Percentiles rank a stretch among this genome's conserved stretches.
Evolutionary conservation across 2,888 invertebrate species (phyloP).

Genomic region (Argyra leucocephala): DNA sequence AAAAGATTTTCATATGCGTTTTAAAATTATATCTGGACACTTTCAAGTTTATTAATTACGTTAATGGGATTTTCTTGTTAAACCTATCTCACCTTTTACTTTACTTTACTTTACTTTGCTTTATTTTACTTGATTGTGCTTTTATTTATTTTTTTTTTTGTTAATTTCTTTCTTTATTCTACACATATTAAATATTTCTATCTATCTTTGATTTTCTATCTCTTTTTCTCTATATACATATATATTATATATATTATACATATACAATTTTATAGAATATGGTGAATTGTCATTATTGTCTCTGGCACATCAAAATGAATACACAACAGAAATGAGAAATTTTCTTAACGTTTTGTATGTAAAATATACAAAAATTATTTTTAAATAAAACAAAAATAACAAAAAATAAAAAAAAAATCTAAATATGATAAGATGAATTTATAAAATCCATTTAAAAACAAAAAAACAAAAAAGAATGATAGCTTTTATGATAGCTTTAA

Average conservation of each 20-base stretch:
- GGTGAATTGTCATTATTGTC: too few relatives aligned
- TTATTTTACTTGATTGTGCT: background rate
- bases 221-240: background rate
- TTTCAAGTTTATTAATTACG: conserved; percentile 27
- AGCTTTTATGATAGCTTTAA: too few relatives aligned
- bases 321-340: too few relatives aligned
- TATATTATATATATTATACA: too few relatives aligned
- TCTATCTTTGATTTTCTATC: background rate
- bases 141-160: too few relatives aligned
- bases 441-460: background rate
- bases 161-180: too few relatives aligned
- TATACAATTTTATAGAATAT: too few relatives aligned
- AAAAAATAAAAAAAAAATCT: background rate
- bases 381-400: background rate
- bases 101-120: background rate
- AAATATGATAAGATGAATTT: background rate
- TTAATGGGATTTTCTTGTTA: conserved; percentile 29
- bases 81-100: background rate
- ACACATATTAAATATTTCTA: background rate
- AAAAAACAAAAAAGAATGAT: background rate
- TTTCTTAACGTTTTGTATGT: too few relatives aligned
- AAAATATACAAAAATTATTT: too few relatives aligned
- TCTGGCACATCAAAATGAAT: too few relatives aligned
- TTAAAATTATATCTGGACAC: background rate
- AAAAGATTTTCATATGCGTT: background rate